phyloP scores from a whole-genome alignment of 2,113 vertebrate species.

The Lamprotornis superbus region DNA sequence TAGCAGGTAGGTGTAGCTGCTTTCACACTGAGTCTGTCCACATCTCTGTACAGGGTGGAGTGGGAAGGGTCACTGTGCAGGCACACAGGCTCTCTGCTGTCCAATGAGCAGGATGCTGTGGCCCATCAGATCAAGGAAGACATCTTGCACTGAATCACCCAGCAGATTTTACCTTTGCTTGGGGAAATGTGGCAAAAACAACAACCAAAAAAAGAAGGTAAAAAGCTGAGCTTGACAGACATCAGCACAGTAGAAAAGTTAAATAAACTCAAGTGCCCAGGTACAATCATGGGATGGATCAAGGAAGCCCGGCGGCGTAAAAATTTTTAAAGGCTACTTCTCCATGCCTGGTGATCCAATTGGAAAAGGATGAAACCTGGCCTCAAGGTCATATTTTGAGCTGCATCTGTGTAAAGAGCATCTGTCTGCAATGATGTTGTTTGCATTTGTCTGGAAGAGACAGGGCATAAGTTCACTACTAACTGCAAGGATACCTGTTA shows the following conservation, averaged over 20 bases:
- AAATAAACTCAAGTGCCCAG: not conserved
- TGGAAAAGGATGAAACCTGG: not conserved
- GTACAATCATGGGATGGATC: not conserved
- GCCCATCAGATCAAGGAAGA: not conserved
- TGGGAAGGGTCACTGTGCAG: rapidly evolving
- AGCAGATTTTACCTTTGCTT: not conserved
- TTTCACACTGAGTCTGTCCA: rapidly evolving
- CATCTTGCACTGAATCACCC: not conserved
- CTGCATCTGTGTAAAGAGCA: not conserved
- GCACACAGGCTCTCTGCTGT: not conserved
- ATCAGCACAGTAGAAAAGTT: not conserved
- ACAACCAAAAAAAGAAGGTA: not conserved
- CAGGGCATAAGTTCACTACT: not conserved
- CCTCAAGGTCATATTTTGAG: not conserved
- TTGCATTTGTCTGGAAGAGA: not conserved
- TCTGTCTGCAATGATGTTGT: not conserved
- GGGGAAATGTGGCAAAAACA: not conserved
- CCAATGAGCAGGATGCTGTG: not conserved
- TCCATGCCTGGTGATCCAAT: not conserved
- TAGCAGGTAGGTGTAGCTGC: not conserved
- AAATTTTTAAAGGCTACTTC: not conserved
- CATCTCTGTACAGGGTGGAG: not conserved
- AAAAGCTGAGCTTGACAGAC: not conserved
- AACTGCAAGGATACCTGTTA: not conserved
- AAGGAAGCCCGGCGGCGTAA: not conserved